Evolutionary conservation across 2,797 vertebrate species (phyloP), one percentile per base, ranked within the genome.

Genomic region (Poeciliopsis paucimaculata): DNA sequence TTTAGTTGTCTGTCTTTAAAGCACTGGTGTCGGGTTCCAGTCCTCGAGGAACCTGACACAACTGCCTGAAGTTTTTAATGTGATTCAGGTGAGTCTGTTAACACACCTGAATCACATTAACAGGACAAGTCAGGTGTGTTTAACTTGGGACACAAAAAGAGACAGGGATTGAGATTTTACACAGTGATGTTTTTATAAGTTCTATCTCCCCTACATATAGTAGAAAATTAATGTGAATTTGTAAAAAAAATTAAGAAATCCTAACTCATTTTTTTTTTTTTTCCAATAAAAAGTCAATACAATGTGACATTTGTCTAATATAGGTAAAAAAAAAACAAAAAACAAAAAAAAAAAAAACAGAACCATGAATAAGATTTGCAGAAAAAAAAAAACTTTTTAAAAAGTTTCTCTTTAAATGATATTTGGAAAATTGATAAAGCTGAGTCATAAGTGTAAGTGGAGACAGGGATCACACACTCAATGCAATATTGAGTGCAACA

Each of bases 391-490:
- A 53, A 78, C 28, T 60, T 74, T 53, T 13, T 5, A 4, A n/a
- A 66, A 73, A 74, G 83, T 72, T 47, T 15, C 51, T 80, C 28
- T 75, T 79, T 49, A 68, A 43, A 68, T 66, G 8, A 66, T 39
- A 39, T 66, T 66, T 39, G 18, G 16, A 70, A 70, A 46, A 6
- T 55, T 66, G 13, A 26, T 26, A 2, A 26, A 26, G 51, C 51
- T 53, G 51, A 53, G 51, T 26, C 23, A 53, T 53, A 53, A 53
- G 51, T 26, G 51, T 9, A 53, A 53, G 51, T 53, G 51, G 2
- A 53, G 9, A 26, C 23, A 53, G 23, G 51, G 23, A 53, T 53
- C 51, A 53, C 23, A 4, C 23, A 53, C 51, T 34, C 26, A 11
- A 53, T 53, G 3, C 51, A 53, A 26, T 26, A 53, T 51, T 1